Base-by-base conservation (phyloP, 2,888 invertebrate genomes). In the Cinara cedri region DNA sequence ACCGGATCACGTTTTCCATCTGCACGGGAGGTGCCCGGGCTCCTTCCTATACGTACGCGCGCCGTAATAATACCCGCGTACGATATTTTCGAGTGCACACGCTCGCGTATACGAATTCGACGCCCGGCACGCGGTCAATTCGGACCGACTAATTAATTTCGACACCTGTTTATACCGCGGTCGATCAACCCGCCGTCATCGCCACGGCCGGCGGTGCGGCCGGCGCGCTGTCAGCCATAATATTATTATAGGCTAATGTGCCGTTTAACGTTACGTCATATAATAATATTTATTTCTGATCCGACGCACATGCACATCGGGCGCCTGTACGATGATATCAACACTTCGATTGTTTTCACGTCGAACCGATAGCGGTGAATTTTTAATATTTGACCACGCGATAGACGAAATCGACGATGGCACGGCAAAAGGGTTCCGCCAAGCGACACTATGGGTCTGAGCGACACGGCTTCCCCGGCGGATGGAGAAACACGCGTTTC, bases 91-190 rank as follows among this genome's bases (percentile, higher is more conserved):
- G 19, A 62, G 21, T 62, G 34, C 16, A 55, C 16, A 54, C n/a
- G n/a, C n/a, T n/a, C n/a, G n/a, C n/a, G n/a, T 42, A 42, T 11
- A 42, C 19, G 19, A 19, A 44, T 49, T 76, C 46, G 65, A 14
- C 63, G 44, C 42, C 44, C n/a, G 51, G 24, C 65, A 34, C 55
- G 26, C 6, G 46, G 57, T 49, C 55, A n/a, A 76, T 68, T 76
- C 68, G 46, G 57, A 68, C 46, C 49, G 46, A 57, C 46, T 76
- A 76, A 76, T 76, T 76, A 76, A 76, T 76, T 76, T 66, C 76
- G 57, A 76, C 66, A 76, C 68, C 76, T 68, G 76, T 57, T 76
- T 24, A 34, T 34, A 55, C 66, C 9, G 55, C 57, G 57, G 68
- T 60, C 76, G 55, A 55, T 76, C 76, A 60, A 76, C 57, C 55